Evolutionary conservation across 2,888 invertebrate species (phyloP).

Genomic region (Ophion obscuratus): DNA sequence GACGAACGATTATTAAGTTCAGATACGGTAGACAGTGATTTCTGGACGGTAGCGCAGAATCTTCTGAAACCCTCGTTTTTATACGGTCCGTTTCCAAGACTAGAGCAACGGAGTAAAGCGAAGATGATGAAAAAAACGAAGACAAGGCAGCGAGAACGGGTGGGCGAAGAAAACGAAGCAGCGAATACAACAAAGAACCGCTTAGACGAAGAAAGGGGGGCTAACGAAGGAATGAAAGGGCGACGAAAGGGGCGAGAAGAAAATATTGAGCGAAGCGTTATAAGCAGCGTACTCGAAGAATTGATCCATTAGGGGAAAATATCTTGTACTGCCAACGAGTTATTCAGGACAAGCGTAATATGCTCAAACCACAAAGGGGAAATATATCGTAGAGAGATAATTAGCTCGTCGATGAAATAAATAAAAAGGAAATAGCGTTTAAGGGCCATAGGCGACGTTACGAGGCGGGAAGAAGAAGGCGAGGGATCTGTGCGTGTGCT

Average conservation of each 20-base stretch:
- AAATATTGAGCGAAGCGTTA: not conserved
- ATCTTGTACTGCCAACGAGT: conserved; percentile 71
- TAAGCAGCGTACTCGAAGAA: conserved; percentile 43
- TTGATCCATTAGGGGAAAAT: conserved; percentile 57
- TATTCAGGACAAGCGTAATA: conserved; percentile 62
- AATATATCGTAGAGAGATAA: conserved; percentile 34
- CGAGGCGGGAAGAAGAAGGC: not conserved
- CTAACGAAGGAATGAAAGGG: too few species aligned
- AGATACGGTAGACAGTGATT: conserved; percentile 50
- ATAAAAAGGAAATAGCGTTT: conserved; percentile 24
- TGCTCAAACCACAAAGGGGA: conserved; percentile 68
- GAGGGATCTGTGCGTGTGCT: not conserved
- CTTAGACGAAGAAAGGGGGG: too few species aligned
- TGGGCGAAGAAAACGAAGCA: not conserved
- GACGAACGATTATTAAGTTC: conserved; percentile 66
- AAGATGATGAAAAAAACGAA: not conserved
- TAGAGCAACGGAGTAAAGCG: not conserved
- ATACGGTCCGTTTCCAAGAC: conserved; percentile 57
- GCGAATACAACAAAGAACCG: too few species aligned
- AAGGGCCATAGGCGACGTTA: conserved; percentile 41
- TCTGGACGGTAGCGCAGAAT: conserved; percentile 42
- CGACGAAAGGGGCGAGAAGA: not conserved
- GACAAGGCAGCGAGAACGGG: not conserved
- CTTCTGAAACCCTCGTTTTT: conserved; percentile 39
- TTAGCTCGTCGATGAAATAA: conserved; percentile 56